These are phyloP conservation scores for Tetranychus urticae DNA, from an alignment of 1,140 invertebrate genomes.

Conservation along the genomic window DNA sequence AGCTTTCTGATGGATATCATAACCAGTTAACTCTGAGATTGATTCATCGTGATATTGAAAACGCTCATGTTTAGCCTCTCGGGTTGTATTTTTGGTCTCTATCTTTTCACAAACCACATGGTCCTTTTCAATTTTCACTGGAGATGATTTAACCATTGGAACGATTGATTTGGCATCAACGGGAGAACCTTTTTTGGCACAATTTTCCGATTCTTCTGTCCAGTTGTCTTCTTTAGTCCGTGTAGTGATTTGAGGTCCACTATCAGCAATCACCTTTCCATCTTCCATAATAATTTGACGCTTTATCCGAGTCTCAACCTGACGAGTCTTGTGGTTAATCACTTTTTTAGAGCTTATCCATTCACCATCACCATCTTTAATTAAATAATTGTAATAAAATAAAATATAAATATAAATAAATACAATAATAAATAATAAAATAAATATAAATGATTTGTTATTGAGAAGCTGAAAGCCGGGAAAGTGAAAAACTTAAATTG, in stretches of 20 bases:
- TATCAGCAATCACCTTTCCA: conserved; percentile 61
- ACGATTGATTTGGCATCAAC: background rate
- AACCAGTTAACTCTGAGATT: conserved; percentile 12
- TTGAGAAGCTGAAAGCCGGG: too few species aligned
- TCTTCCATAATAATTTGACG: conserved; percentile 62
- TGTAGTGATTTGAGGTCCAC: conserved; percentile 62
- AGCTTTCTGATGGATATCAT: conserved; percentile 12
- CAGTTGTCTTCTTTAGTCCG: conserved; percentile 66
- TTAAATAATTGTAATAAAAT: too few species aligned
- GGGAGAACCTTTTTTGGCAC: background rate
- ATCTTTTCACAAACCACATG: conserved; percentile 13
- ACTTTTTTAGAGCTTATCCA: background rate
- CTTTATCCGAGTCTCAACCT: conserved; percentile 66
- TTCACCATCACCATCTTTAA: background rate
- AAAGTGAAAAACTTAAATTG: too few species aligned
- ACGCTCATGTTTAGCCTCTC: conserved; percentile 15
- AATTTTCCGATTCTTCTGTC: conserved; percentile 32
- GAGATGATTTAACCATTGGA: conserved; percentile 1
- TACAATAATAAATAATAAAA: too few species aligned
- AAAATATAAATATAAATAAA: too few species aligned
- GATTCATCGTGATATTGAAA: conserved; percentile 16
- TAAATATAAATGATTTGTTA: too few species aligned
- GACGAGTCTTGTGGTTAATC: conserved; percentile 16
- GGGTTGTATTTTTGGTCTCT: conserved; percentile 12
- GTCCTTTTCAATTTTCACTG: background rate